phyloP scores from a whole-genome alignment of 2,113 vertebrate genomes.

The Piprites chloris region DNA sequence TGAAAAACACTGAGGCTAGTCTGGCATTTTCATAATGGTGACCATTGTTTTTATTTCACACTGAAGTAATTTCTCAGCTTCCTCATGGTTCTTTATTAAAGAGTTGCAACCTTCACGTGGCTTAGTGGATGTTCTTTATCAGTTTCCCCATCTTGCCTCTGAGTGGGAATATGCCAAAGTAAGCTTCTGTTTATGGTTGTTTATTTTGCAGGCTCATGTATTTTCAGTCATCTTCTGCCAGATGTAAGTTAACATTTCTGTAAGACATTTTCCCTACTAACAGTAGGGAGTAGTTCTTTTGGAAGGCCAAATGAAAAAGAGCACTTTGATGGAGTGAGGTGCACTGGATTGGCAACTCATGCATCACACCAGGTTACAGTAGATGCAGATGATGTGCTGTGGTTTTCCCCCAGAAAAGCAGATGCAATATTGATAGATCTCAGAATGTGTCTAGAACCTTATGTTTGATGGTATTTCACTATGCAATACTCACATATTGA shows the following conservation, averaged over 20 bases:
- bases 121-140: neutral
- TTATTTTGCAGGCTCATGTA: neutral
- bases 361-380: neutral
- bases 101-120: neutral
- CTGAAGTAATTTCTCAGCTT: neutral
- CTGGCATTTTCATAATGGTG: neutral
- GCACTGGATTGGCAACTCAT: neutral
- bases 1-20: neutral
- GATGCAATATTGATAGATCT: neutral
- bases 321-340: neutral
- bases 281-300: neutral
- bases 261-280: neutral
- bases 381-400: neutral
- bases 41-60: neutral
- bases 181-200: neutral
- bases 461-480: neutral
- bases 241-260: neutral
- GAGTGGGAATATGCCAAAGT: neutral
- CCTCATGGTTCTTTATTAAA: neutral
- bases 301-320: neutral
- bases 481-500: neutral
- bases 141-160: neutral
- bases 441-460: neutral
- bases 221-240: neutral
- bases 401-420: neutral